Evolutionary conservation across 2,888 invertebrate genomes (phyloP).

Genomic region (Helicoverpa assulta): DNA sequence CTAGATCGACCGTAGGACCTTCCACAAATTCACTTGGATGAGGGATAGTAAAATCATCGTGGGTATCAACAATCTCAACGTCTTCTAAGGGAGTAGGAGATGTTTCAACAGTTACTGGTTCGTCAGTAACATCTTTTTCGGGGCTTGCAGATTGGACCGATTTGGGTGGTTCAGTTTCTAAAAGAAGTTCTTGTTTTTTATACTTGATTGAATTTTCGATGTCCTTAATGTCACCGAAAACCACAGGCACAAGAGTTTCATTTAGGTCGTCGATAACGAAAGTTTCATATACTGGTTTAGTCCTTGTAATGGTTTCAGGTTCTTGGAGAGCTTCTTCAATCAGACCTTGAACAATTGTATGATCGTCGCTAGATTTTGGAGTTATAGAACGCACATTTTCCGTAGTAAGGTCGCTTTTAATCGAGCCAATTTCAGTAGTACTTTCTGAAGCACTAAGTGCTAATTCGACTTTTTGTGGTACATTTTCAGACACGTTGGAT

Average conservation of each 20-base stretch:
- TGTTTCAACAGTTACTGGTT: neutral
- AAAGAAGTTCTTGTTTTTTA: constrained; percentile 43
- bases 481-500: neutral
- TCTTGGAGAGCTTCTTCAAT: constrained; percentile 58
- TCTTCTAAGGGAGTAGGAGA: constrained; percentile 39
- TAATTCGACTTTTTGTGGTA: constrained; percentile 7
- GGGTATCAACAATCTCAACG: constrained; percentile 40
- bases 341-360: constrained; percentile 37
- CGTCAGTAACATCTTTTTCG: constrained; percentile 20
- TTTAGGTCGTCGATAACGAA: constrained; percentile 71
- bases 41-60: constrained; percentile 39
- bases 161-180: constrained; percentile 27
- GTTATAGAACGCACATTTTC: constrained; percentile 24
- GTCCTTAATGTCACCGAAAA: constrained; percentile 74
- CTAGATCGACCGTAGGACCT: constrained; percentile 11
- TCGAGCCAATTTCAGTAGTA: constrained; percentile 13
- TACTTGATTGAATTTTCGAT: constrained; percentile 65
- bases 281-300: constrained; percentile 43
- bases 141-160: constrained; percentile 5
- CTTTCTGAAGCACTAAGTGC: constrained; percentile 13
- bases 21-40: constrained; percentile 38
- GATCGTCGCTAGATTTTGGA: constrained; percentile 41
- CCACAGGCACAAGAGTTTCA: constrained; percentile 74
- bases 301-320: constrained; percentile 26
- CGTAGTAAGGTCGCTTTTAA: neutral